Evolutionary conservation across 2,113 vertebrate species (phyloP).

Genomic region (Glaucidium brasilianum): DNA sequence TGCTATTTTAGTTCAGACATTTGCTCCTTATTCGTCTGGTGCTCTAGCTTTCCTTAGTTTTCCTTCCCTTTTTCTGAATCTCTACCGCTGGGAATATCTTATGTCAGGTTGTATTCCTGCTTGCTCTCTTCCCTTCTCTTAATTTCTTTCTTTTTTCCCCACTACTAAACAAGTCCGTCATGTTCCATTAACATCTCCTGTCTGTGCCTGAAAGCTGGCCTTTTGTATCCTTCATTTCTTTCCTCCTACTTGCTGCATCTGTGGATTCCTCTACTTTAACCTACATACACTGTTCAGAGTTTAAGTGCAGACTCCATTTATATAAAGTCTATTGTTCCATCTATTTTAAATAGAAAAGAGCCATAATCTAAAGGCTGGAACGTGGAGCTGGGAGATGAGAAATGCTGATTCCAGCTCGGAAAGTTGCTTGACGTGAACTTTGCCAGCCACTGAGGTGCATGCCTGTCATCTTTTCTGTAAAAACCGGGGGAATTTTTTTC

Average conservation of each 20-base stretch:
- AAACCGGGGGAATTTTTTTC: rapidly evolving
- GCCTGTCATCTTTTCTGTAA: background rate
- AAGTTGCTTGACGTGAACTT: background rate
- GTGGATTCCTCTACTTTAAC: background rate
- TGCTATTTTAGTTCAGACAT: background rate
- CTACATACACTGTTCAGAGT: background rate
- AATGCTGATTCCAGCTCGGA: background rate
- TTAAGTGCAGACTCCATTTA: background rate
- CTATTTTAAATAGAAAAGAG: background rate
- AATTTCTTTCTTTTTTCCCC: background rate
- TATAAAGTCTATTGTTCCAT: background rate
- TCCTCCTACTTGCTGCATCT: background rate
- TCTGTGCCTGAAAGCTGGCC: background rate
- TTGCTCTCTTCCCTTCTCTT: background rate
- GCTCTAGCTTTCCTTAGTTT: background rate
- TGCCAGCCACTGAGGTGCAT: background rate
- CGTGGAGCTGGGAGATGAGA: background rate
- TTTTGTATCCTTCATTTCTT: background rate
- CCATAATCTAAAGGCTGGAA: rapidly evolving
- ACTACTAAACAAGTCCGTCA: background rate
- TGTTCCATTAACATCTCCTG: conserved; percentile 39
- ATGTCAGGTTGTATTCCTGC: conserved; percentile 7
- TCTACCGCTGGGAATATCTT: background rate
- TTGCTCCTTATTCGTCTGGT: background rate
- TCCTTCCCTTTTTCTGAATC: background rate